Evolutionary conservation across 1,140 invertebrate species (phyloP), one percentile per base, ranked within the genome.

Genomic region (Brachionus manjavacas): DNA sequence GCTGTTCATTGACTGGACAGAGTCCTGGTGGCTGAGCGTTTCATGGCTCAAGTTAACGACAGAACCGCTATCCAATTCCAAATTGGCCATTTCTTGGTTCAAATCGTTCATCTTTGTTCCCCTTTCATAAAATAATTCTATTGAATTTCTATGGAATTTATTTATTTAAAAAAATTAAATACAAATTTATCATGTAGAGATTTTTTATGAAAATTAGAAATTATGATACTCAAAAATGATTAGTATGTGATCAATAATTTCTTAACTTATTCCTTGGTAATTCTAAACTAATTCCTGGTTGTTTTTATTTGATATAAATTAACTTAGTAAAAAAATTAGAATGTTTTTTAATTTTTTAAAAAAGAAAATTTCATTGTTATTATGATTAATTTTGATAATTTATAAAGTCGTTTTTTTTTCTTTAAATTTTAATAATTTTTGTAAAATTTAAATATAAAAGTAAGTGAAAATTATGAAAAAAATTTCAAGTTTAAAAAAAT

Each of bases 81-180:
- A 60, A 39, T 39, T 68, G 16, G 46, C 11, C 16, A 81, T 39
- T 31, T 81, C 31, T 41, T 81, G n/a, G 52, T 41, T 68, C 41
- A 81, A 60, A 81, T 81, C 79, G 28, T 68, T 81, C 79, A 81
- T 81, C 28, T 52, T 79, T 52, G 72, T 46, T 52, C 3, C 9
- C 14, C 16, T 28, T 4, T 78, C 16, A 11, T n/a, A 43, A n/a
- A 16, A 46, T 49, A 9, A 4, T 49, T 20, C 43, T 79, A 14
- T 52, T 79, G 7, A 35, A 35, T 79, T 79, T 20, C 20, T 46
- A 35, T 79, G 20, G 25, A 60, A 79, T 49, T 52, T 49, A n/a
- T 39, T 68, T 72, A 16, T 4, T 68, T 31, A 12, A 28, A 28
- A 20, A 16, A 39, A 14, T 72, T 16, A 41, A 20, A 12, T 72